phyloP scores from a whole-genome alignment of 2,113 vertebrate genomes.

The Gymnocephalus cernua region DNA sequence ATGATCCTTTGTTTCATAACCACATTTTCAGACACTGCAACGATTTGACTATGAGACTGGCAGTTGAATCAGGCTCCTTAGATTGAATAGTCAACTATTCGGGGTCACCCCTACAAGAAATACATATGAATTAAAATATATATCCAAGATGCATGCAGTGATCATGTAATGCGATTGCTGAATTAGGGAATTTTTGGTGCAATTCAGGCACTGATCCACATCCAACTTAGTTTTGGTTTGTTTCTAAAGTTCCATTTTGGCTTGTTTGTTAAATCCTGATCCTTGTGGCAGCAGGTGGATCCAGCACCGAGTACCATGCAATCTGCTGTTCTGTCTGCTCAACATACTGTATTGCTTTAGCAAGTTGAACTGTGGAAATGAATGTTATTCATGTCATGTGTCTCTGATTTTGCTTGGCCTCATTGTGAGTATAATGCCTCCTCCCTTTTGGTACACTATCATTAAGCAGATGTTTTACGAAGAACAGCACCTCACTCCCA shows the following conservation, averaged over 20 bases:
- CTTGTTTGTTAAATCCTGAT: conserved; percentile 2
- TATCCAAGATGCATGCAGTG: too few species aligned
- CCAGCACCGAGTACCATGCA: background rate
- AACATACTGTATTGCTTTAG: conserved; percentile 38
- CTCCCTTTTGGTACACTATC: conserved; percentile 64
- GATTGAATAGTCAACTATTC: too few species aligned
- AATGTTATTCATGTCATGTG: conserved; percentile 66
- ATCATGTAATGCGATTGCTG: too few species aligned
- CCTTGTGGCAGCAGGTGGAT: conserved; percentile 52
- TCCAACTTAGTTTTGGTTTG: background rate
- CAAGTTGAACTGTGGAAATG: conserved; percentile 57
- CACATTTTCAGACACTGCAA: too few species aligned
- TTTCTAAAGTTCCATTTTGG: background rate
- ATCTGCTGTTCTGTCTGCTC: conserved; percentile 29
- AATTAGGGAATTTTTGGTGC: too few species aligned
- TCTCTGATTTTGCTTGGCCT: conserved; percentile 63
- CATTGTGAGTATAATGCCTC: conserved; percentile 38
- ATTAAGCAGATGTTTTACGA: conserved; percentile 79
- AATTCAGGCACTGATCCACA: too few species aligned
- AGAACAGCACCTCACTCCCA: conserved; percentile 66
- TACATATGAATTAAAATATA: too few species aligned
- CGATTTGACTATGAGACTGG: too few species aligned
- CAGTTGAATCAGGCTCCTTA: too few species aligned
- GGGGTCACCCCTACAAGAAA: too few species aligned
- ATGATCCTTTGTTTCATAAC: too few species aligned